Evolutionary conservation across 1,140 invertebrate species (phyloP), one percentile per base, ranked within the genome.

Genomic region (Eufriesea mexicana): DNA sequence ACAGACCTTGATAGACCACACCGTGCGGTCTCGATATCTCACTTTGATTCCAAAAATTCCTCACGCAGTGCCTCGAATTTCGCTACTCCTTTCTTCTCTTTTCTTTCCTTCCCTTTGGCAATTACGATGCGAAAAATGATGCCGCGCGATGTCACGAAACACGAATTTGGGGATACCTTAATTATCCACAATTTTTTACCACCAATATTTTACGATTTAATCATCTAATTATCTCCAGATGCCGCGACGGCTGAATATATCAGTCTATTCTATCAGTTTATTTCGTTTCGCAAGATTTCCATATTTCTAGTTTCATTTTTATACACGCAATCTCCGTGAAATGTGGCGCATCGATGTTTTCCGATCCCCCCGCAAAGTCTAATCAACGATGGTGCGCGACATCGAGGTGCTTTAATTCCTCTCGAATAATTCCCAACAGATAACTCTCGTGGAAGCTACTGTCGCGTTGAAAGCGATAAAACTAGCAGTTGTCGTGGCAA

Each of bases 391-490:
- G 35, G 35, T 35, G 35, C 35, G 9, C 20, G 23, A 2, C 18
- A 7, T 20, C 18, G 28, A 23, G 16, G 5, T 18, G n/a, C 49
- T 54, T n/a, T 25, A n/a, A 59, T 61, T 71, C 20, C 20, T 5
- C 7, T 42, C 42, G 18, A 61, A 66, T 47, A 54, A 20, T 35
- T 45, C 25, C 6, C 47, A 49, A 23, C 20, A 51, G 18, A 80
- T 64, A 18, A 10, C 9, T n/a, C 7, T 8, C 20, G 14, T 23
- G 23, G 59, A 55, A 76, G 12, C 20, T 42, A 66, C 6, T 59
- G 62, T 23, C 25, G 16, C 7, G 73, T 76, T 66, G 20, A 59
- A 57, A 51, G 62, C 47, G 79, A 82, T 82, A 82, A 82, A 76
- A 55, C 62, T 23, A 64, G n/a, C 10, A 23, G 42, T 55, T 80